These are phyloP conservation scores for Timema cristinae DNA, from an alignment of 2,888 invertebrate genomes.

Conservation along the genomic window DNA sequence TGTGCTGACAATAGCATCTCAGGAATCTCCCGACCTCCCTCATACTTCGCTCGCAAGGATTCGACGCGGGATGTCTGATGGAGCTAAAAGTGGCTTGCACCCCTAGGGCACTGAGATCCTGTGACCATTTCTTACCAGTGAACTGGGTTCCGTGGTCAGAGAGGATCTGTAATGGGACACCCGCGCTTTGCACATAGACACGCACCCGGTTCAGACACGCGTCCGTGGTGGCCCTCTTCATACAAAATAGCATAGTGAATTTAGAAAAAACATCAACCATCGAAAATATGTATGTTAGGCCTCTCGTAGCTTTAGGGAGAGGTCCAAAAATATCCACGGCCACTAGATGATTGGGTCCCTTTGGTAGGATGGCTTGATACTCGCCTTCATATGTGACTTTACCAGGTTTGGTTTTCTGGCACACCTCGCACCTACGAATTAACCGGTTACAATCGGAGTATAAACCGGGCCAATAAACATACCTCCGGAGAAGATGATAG, in stretches of 20 bases:
- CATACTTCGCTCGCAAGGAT: not conserved
- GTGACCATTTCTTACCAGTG: not conserved
- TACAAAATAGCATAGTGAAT: too few species aligned
- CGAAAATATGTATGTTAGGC: not conserved
- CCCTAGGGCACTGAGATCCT: not conserved
- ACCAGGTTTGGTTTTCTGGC: not conserved
- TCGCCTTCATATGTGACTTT: not conserved
- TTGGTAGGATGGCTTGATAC: not conserved
- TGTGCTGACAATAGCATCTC: too few species aligned
- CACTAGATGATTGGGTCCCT: not conserved
- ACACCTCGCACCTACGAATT: not conserved
- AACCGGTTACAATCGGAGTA: too few species aligned
- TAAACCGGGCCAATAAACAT: not conserved
- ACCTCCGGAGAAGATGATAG: not conserved
- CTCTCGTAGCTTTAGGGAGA: conserved; percentile 2
- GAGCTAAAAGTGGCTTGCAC: not conserved
- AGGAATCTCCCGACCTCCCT: not conserved
- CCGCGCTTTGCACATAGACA: not conserved
- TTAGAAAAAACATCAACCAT: conserved; percentile 11
- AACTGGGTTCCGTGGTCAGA: not conserved
- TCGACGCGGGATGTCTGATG: not conserved
- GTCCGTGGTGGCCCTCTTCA: not conserved
- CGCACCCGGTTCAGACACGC: not conserved
- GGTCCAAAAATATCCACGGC: conserved; percentile 7
- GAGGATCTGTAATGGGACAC: not conserved